Evolutionary conservation across 2,797 vertebrate species (phyloP).

Genomic region (Oceanodroma leucorhoa): DNA sequence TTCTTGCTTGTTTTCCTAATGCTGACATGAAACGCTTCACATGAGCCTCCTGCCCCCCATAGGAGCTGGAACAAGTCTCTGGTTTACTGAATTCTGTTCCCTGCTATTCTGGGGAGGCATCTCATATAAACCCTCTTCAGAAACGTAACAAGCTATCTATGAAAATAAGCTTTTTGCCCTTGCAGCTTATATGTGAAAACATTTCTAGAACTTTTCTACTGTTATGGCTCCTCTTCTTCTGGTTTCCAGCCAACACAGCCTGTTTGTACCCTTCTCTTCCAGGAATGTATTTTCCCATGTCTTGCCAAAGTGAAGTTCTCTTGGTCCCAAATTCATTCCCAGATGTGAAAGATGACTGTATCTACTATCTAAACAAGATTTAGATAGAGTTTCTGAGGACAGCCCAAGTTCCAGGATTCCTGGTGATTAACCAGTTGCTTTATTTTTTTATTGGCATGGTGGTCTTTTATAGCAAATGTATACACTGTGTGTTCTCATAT

Average conservation of each 20-base stretch:
- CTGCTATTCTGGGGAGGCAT: not conserved
- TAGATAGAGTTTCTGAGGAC: not conserved
- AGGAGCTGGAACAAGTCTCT: not conserved
- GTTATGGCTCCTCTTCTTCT: not conserved
- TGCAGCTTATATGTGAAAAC: accelerated
- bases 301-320: not conserved
- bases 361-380: not conserved
- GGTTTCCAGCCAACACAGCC: not conserved
- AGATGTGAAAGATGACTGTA: not conserved
- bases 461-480: not conserved
- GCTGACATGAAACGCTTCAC: not conserved
- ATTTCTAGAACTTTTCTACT: not conserved
- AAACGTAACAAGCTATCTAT: not conserved
- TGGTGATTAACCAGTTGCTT: not conserved
- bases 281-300: not conserved
- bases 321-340: not conserved
- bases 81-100: not conserved
- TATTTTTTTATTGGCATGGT: not conserved
- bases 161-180: not conserved
- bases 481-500: not conserved
- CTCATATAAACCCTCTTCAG: not conserved
- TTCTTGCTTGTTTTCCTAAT: not conserved
- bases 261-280: not conserved
- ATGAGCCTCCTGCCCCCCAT: not conserved
- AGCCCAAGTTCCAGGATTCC: not conserved